Percentiles rank a stretch among this genome's conserved stretches.
These are phyloP conservation scores for Gavialis gangeticus DNA, from an alignment of 2,113 vertebrate genomes.

Conservation along the genomic window DNA sequence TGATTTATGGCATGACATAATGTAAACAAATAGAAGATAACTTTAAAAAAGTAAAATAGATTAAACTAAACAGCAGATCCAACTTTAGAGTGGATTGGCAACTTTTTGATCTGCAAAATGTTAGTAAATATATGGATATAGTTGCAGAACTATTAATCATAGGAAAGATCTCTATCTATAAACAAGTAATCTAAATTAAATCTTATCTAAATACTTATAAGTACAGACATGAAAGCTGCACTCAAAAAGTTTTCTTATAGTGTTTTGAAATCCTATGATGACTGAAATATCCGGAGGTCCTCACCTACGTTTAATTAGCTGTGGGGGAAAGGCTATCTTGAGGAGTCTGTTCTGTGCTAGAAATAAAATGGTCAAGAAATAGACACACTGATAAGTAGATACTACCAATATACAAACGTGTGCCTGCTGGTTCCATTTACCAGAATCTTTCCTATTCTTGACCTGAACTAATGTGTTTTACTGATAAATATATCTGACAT, in stretches of 20 bases:
- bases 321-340: neutral
- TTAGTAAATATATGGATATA: neutral
- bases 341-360: neutral
- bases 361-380: neutral
- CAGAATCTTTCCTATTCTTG: neutral
- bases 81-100: constrained; percentile 10
- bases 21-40: too few species aligned
- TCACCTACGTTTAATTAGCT: neutral
- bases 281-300: neutral
- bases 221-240: neutral
- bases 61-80: neutral
- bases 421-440: neutral
- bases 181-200: too few species aligned
- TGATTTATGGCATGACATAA: too few species aligned
- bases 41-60: constrained; percentile 9
- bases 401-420: neutral
- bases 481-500: neutral
- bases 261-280: neutral
- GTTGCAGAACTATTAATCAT: too few species aligned
- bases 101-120: neutral
- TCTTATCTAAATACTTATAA: neutral
- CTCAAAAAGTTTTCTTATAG: neutral
- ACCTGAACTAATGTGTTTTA: neutral
- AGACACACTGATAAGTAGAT: neutral
- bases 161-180: too few species aligned